Conservation (phyloP, 2,888 invertebrate genomes). For the Silvanus unidentatus region DNA sequence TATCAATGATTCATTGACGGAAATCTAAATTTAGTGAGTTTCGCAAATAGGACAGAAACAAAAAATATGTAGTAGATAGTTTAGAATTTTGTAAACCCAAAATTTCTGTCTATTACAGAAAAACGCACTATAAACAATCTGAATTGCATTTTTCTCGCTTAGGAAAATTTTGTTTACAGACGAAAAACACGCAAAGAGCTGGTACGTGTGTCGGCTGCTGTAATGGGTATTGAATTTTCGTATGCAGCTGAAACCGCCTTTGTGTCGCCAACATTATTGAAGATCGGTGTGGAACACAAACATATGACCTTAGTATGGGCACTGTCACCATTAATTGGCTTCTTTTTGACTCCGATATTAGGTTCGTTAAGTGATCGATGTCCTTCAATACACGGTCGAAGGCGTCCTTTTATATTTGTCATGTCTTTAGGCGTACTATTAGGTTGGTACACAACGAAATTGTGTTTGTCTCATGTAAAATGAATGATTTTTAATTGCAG, state of each 20-base stretch:
- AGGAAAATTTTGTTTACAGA: constrained; percentile 53
- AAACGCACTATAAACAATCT: too few species aligned
- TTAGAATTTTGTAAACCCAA: too few species aligned
- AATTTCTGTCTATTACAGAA: too few species aligned
- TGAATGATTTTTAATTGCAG: constrained; percentile 44
- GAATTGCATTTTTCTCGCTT: too few species aligned
- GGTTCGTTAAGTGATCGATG: constrained; percentile 92
- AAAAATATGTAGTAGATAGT: too few species aligned
- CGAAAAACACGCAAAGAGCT: constrained; percentile 74
- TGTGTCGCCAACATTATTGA: constrained; percentile 88
- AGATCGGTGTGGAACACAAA: constrained; percentile 86
- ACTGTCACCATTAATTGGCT: constrained; percentile 86
- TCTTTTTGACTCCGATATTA: constrained; percentile 87
- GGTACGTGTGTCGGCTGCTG: constrained; percentile 84
- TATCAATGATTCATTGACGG: too few species aligned
- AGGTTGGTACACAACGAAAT: constrained; percentile 51
- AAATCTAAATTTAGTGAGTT: too few species aligned
- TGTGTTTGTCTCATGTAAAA: background rate
- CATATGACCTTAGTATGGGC: constrained; percentile 97
- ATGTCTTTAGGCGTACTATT: constrained; percentile 85
- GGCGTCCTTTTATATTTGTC: constrained; percentile 86
- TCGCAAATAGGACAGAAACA: too few species aligned
- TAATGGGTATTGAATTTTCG: constrained; percentile 96
- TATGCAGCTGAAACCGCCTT: constrained; percentile 97
- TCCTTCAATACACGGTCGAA: constrained; percentile 69